Conservation (phyloP, 2,113 vertebrate genomes). For the Todiramphus chloris region DNA sequence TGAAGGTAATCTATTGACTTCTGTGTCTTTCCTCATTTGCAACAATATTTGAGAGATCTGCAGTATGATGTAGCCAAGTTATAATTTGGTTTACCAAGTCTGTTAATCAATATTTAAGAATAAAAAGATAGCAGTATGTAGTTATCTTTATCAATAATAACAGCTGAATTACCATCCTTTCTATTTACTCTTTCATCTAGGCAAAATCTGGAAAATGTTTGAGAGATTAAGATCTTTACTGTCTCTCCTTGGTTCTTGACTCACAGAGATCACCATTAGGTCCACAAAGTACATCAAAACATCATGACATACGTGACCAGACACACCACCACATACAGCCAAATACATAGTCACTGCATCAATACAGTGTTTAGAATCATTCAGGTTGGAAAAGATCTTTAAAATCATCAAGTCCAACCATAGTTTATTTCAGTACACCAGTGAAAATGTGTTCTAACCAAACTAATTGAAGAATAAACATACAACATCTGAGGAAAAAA, state of each 20-base stretch:
- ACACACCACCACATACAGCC: not conserved
- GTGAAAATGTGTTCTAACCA: not conserved
- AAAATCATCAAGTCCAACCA: rapidly evolving
- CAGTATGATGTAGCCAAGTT: not conserved
- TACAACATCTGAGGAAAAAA: not conserved
- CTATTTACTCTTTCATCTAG: not conserved
- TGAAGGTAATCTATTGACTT: not conserved
- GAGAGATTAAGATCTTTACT: not conserved
- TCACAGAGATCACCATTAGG: not conserved
- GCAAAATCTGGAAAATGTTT: not conserved
- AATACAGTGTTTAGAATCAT: not conserved
- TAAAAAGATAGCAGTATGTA: not conserved
- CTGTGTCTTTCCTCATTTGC: not conserved
- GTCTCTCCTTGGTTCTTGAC: not conserved
- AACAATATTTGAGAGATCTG: not conserved
- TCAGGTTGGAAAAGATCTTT: not conserved
- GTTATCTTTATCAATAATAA: not conserved
- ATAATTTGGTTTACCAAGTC: not conserved
- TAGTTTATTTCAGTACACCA: not conserved
- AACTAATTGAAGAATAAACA: not conserved
- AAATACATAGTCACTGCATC: not conserved
- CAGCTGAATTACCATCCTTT: not conserved
- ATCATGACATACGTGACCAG: not conserved
- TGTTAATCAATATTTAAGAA: not conserved
- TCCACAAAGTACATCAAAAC: not conserved